Evolutionary conservation across 2,797 vertebrate genomes (phyloP).

Genomic region (Mionectes olivaceus): DNA sequence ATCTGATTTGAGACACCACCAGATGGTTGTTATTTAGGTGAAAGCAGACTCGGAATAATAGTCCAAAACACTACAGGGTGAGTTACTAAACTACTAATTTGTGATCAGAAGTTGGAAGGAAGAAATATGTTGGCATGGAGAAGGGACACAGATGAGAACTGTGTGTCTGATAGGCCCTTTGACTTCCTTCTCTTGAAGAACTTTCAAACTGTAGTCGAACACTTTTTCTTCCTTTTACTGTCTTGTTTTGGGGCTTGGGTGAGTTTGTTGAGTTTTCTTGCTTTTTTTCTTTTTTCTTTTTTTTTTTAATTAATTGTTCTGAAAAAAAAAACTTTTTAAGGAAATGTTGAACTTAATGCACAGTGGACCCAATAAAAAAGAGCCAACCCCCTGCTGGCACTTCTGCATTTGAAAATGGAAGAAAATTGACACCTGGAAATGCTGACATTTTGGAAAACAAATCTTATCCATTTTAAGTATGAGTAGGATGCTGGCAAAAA

Average conservation of each 20-base stretch:
- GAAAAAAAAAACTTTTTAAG: conserved; percentile 32
- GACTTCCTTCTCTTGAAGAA: background rate
- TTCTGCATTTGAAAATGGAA: background rate
- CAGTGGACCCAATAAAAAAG: background rate
- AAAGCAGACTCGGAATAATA: conserved; percentile 35
- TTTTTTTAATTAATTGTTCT: background rate
- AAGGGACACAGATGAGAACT: conserved; percentile 14
- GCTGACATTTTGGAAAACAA: conserved; percentile 45
- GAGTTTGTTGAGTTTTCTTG: background rate
- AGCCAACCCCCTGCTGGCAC: conserved; percentile 5
- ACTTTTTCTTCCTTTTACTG: background rate
- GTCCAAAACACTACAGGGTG: conserved; percentile 2
- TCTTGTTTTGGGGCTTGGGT: background rate
- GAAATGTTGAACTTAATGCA: background rate
- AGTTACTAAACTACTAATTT: conserved; percentile 50
- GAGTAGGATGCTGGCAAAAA: conserved; percentile 35
- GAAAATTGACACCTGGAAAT: conserved; percentile 63
- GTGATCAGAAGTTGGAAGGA: conserved; percentile 40
- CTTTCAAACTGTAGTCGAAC: background rate
- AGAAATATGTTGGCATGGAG: conserved; percentile 31
- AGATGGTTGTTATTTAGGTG: conserved; percentile 64
- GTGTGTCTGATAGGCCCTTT: background rate
- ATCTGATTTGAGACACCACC: conserved; percentile 40
- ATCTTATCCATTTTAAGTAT: background rate
- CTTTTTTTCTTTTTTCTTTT: no score